Percentiles rank a stretch among this genome's conserved stretches.
phyloP scores from a whole-genome alignment of 2,888 invertebrate genomes.

The Drosophila mettleri region DNA sequence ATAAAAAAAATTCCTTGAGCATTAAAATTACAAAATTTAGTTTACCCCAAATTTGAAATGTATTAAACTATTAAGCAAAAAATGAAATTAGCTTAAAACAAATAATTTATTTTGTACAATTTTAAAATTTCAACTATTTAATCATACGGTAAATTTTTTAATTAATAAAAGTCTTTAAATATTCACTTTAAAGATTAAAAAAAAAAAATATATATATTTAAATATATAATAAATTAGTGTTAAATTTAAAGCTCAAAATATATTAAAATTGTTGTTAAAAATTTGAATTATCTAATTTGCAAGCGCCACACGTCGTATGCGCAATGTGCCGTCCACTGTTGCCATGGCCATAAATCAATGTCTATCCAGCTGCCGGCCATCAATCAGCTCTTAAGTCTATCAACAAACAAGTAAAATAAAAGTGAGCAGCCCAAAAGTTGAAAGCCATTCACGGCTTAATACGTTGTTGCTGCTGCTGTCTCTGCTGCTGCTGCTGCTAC shows the following conservation, averaged over 20 bases:
- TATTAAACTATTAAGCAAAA: too few relatives aligned
- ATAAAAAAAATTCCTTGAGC: too few relatives aligned
- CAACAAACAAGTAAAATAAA: constrained; percentile 37
- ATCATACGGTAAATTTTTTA: too few relatives aligned
- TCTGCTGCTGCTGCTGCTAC: neutral
- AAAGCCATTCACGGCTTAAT: constrained; percentile 42
- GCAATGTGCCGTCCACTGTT: constrained; percentile 51
- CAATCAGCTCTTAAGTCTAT: constrained; percentile 68
- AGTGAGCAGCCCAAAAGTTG: constrained; percentile 24
- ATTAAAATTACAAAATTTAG: too few relatives aligned
- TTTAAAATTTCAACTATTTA: too few relatives aligned
- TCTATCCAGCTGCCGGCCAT: constrained; percentile 63
- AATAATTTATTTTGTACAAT: too few relatives aligned
- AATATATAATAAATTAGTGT: too few relatives aligned
- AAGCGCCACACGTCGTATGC: constrained; percentile 38
- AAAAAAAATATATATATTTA: too few relatives aligned
- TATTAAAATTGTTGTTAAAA: neutral
- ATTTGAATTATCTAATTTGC: neutral
- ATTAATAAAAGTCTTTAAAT: too few relatives aligned
- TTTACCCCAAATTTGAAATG: too few relatives aligned
- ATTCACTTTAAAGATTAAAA: too few relatives aligned
- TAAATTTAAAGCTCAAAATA: neutral
- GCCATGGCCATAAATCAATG: constrained; percentile 70
- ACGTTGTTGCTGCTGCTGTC: constrained; percentile 14
- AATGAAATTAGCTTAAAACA: too few relatives aligned